Evolutionary conservation across 2,888 invertebrate genomes (phyloP), one percentile per base, ranked within the genome.

Genomic region (Bellardia pandia): DNA sequence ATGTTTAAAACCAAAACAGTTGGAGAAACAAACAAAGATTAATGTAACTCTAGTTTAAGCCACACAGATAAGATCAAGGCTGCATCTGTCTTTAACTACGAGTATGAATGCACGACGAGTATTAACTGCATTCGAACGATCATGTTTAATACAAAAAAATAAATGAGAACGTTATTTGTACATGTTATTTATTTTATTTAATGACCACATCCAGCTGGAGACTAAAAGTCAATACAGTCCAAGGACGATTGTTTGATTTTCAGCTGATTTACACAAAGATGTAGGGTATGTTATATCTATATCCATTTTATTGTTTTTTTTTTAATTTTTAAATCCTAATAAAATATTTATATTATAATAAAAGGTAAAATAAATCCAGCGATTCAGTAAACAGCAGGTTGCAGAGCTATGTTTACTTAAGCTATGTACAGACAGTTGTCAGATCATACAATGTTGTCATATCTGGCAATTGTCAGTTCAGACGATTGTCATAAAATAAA

Each of bases 1-100:
- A 58, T 40, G 51, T 69, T 40, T 33, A 37, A 33, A 60, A 40
- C 62, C 68, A 69, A n/a, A 76, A 62, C 60, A 51, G 16, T 76
- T 62, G 0, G 58, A 42, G 16, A 14, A 42, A 76, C 42, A 45
- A 53, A 53, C 14, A 40, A 16, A 76, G 76, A 82, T 82, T 69
- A 69, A 75, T 75, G 33, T 7, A 76, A 76, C 66, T 74, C 37
- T 58, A 37, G 48, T 84, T 78, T 56, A 64, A 45, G n/a, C 40
- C 40, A 51, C 30, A 62, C 42, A 53, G 77, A 83, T 83, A 56
- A 77, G 64, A 77, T 72, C 83, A 83, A 83, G 77, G 77, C 64
- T 66, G n/a, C 66, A 74, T 80, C 71, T 80, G 80, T 42, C 56
- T 64, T 79, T 51, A 40, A 79, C 30, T 62, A 53, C 16, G 14